Conservation (phyloP, 2,113 vertebrate species). For the Hirundichthys speculiger region DNA sequence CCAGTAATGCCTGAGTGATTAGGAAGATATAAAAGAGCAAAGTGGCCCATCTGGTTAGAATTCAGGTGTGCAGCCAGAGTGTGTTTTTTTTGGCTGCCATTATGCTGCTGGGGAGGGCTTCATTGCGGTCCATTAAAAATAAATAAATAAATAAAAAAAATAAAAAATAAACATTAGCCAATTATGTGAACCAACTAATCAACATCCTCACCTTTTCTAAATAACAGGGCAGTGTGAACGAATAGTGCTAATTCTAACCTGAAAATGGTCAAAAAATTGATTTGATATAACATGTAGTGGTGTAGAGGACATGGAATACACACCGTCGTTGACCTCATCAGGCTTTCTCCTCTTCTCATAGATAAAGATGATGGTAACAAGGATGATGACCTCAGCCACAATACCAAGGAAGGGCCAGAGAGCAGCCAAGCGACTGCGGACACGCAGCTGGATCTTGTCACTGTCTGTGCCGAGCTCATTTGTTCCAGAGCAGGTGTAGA, state of each 20-base stretch:
- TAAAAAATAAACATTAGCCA: no score
- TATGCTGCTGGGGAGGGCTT: no score
- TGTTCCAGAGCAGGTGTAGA: slow-evolving; percentile 83
- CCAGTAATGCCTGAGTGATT: no score
- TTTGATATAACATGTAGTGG: neutral
- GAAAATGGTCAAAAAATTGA: neutral
- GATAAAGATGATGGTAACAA: slow-evolving; percentile 95
- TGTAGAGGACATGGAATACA: slow-evolving; percentile 29
- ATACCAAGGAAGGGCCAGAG: slow-evolving; percentile 99
- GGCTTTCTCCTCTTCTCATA: slow-evolving; percentile 98
- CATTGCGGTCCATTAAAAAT: no score
- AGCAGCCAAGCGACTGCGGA: slow-evolving; percentile 91
- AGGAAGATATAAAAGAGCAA: no score
- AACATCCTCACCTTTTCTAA: no score
- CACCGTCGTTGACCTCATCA: slow-evolving; percentile 90
- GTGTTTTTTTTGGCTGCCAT: no score
- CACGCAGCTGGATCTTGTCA: slow-evolving; percentile 79
- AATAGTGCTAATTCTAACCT: neutral
- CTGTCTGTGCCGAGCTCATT: slow-evolving; percentile 25
- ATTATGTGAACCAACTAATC: no score
- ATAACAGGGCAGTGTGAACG: no score
- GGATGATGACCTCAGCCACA: slow-evolving; percentile 92
- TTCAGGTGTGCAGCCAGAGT: no score
- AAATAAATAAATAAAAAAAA: no score
- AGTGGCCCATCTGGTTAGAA: no score